Conservation (phyloP, 2,888 invertebrate genomes). For the Odontocolon sp. region DNA sequence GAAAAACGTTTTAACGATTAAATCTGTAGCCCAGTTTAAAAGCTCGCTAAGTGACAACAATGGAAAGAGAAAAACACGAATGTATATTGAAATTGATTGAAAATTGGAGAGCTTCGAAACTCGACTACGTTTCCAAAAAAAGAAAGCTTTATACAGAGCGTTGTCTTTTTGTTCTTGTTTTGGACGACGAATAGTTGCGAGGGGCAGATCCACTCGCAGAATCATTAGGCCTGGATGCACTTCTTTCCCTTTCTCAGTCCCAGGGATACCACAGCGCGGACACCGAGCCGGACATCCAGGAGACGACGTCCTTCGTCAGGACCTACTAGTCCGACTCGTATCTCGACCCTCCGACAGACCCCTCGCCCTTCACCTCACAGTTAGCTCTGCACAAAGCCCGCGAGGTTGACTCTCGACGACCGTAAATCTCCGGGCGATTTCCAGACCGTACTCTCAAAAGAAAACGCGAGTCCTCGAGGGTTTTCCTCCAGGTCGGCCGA, state of each 20-base stretch:
- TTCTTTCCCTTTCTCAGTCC: slow-evolving; percentile 78
- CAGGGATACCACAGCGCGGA: slow-evolving; percentile 77
- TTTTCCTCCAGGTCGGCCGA: not conserved
- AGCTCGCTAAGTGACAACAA: slow-evolving; percentile 16
- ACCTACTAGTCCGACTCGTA: slow-evolving; percentile 68
- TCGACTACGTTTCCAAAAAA: slow-evolving; percentile 12
- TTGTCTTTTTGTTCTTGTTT: slow-evolving; percentile 54
- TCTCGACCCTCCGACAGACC: not conserved
- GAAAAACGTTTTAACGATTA: not conserved
- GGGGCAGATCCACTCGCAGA: slow-evolving; percentile 71
- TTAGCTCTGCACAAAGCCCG: slow-evolving; percentile 39
- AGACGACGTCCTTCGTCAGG: slow-evolving; percentile 73
- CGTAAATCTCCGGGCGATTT: not conserved
- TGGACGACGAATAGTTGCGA: slow-evolving; percentile 57
- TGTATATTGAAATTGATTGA: not conserved
- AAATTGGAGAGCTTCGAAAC: not conserved
- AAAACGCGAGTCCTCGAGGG: slow-evolving; percentile 21
- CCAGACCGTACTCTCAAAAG: no score
- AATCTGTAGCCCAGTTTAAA: slow-evolving; percentile 39
- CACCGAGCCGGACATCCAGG: slow-evolving; percentile 75
- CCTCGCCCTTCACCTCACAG: slow-evolving; percentile 1
- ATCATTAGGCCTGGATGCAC: slow-evolving; percentile 78
- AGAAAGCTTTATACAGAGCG: slow-evolving; percentile 47
- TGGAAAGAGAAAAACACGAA: not conserved
- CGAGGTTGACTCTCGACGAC: slow-evolving; percentile 13